These are phyloP conservation scores for Albula goreensis DNA, from an alignment of 2,113 vertebrate species.

Conservation along the genomic window DNA sequence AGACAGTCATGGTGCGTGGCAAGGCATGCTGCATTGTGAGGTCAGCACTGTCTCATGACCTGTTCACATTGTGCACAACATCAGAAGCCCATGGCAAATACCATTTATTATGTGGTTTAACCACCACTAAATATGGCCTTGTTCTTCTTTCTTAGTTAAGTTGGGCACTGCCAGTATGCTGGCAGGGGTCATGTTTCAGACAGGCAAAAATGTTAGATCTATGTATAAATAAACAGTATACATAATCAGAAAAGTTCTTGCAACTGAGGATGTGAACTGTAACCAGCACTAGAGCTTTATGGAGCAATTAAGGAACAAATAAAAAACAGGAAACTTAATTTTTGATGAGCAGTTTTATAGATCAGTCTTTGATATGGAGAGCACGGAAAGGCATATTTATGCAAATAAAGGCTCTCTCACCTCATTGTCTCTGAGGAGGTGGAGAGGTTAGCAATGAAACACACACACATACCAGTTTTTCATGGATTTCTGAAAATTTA, in stretches of 20 bases:
- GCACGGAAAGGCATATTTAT: neutral
- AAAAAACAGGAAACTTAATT: too few species aligned
- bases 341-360: neutral
- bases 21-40: neutral
- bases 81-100: slow-evolving; percentile 2
- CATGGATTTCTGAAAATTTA: too few species aligned
- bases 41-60: neutral
- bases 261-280: neutral
- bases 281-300: neutral
- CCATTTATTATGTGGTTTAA: slow-evolving; percentile 19
- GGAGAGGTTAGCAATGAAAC: neutral
- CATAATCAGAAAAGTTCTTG: neutral
- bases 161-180: slow-evolving; percentile 7
- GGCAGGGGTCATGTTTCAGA: slow-evolving; percentile 17
- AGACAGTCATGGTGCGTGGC: neutral
- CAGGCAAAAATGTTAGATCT: neutral
- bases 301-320: neutral
- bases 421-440: neutral
- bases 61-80: neutral
- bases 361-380: neutral
- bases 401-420: neutral
- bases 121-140: neutral
- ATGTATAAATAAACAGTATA: neutral
- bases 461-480: too few species aligned
- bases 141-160: slow-evolving; percentile 17